Conservation (phyloP, 2,888 invertebrate species). For the Xestobium rufovillosum region DNA sequence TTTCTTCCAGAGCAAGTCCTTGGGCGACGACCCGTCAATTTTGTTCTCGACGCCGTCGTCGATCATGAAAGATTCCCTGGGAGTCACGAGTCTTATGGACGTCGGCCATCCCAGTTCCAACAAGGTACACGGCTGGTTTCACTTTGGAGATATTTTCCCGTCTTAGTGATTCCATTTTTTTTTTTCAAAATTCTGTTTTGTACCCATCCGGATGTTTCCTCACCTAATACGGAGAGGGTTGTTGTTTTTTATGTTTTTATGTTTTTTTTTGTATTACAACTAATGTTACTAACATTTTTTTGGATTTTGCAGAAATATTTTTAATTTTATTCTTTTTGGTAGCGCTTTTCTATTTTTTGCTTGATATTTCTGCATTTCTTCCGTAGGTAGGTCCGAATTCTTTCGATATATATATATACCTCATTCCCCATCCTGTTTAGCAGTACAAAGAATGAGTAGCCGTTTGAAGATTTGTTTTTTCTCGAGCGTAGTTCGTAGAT, state of each 20-base stretch:
- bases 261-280: not conserved
- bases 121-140: conserved; percentile 43
- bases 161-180: conserved; percentile 22
- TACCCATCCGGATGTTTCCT: not conserved
- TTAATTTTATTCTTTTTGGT: too few relatives aligned
- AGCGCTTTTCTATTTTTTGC: too few relatives aligned
- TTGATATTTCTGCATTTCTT: too few relatives aligned
- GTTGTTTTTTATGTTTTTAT: not conserved
- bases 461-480: too few relatives aligned
- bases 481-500: too few relatives aligned
- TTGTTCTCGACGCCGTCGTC: conserved; percentile 85
- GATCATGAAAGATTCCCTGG: conserved; percentile 74
- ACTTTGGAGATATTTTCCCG: conserved; percentile 36
- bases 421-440: too few relatives aligned
- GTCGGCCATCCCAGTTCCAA: conserved; percentile 41
- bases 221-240: not conserved
- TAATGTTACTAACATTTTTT: conserved; percentile 1
- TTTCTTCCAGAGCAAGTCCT: conserved; percentile 73
- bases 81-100: conserved; percentile 58
- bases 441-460: too few relatives aligned
- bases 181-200: too few relatives aligned
- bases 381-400: too few relatives aligned
- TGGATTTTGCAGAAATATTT: not conserved
- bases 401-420: too few relatives aligned
- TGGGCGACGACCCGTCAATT: conserved; percentile 68